Evolutionary conservation across 1,140 invertebrate genomes (phyloP).

Genomic region (Drepana arcuata): DNA sequence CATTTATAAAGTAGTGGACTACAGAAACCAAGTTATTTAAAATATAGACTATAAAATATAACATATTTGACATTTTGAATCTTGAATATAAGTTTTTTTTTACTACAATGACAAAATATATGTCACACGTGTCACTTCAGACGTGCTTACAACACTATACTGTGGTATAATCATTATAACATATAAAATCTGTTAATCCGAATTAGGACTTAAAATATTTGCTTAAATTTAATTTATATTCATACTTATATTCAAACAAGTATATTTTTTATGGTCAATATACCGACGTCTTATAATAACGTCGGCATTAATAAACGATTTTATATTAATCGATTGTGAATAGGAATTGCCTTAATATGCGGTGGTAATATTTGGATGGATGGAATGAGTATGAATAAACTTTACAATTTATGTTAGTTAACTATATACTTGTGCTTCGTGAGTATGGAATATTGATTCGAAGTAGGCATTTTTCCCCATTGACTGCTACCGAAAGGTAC

Average conservation of each 20-base stretch:
- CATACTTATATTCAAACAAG: constrained; percentile 38
- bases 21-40: no score
- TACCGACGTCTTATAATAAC: constrained; percentile 24
- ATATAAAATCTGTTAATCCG: constrained; percentile 15
- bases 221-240: constrained; percentile 39
- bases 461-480: constrained; percentile 19
- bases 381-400: constrained; percentile 22
- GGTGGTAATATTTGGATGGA: constrained; percentile 24
- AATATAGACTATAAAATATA: no score
- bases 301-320: constrained; percentile 24
- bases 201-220: constrained; percentile 22
- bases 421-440: constrained; percentile 15
- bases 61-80: no score
- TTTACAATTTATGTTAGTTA: constrained; percentile 24
- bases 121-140: no score
- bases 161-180: constrained; percentile 5
- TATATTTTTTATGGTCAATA: constrained; percentile 32
- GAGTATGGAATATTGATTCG: constrained; percentile 23
- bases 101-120: no score
- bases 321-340: constrained; percentile 35
- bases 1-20: no score
- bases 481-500: constrained; percentile 17
- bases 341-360: constrained; percentile 37
- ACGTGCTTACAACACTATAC: no score
- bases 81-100: no score